Base-by-base conservation (phyloP, 1,140 invertebrate genomes). In the Pomacea maculata region DNA sequence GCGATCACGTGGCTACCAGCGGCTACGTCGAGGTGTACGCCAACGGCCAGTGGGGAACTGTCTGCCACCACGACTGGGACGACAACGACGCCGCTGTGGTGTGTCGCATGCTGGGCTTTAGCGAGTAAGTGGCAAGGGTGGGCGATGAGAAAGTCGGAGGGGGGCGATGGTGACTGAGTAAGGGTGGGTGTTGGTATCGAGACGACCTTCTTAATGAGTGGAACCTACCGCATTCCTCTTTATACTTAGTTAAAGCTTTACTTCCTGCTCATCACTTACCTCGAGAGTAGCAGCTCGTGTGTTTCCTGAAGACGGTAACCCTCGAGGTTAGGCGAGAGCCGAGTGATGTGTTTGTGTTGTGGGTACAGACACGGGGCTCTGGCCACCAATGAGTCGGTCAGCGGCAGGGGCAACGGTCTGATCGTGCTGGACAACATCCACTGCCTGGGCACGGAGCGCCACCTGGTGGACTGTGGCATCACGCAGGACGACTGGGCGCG, bases 1-100 rank as follows among this genome's bases (percentile, higher is more conserved):
- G 90, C 12, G 86, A 82, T 14, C 80, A 82, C 19, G 80, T 77
- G 12, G 75, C 84, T 9, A 83, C 82, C 57, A 88, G 89, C 96
- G 97, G 97, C 75, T 97, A 97, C 90, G 95, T 98, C 11, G 96
- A 98, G 91, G 95, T 98, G 65, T 94, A 95, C 83, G 96, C 97
- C 89, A 93, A 95, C 78, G 95, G 94, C 14, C 94, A 94, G 83
- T 98, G 97, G 97, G 97, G 97, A 11, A 94, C 95, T 15, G 93
- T 98, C n/a, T 98, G 97, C 88, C 97, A 98, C 88, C 96, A 98
- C 88, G 96, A 96, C 89, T 98, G 96, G 96, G 96, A 97, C 87
- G 89, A 94, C 61, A 89, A 93, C 8, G 97, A 98, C 83, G 96
- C 95, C 1, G 91, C 92, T 25, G 95, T 98, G 7, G 94, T 96